Percentiles rank a stretch among this genome's conserved stretches.
Conservation (phyloP, 2,113 vertebrate genomes). For the Otolemur garnettii region DNA sequence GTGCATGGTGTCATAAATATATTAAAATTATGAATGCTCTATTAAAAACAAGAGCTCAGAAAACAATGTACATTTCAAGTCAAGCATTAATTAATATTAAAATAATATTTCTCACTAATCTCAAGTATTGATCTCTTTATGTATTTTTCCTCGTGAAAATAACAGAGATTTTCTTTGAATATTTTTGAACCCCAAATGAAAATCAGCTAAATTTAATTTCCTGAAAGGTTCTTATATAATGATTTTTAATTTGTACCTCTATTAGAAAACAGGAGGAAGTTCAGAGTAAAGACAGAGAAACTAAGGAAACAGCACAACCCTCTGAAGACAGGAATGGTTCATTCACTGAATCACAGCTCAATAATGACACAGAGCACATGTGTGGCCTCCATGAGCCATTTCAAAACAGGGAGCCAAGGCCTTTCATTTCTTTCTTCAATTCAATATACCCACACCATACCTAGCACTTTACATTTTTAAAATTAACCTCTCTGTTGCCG, state of each 20-base stretch:
- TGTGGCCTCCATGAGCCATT: background rate
- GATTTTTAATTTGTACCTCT: background rate
- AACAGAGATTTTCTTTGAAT: background rate
- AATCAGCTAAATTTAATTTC: constrained; percentile 11
- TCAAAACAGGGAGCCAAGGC: background rate
- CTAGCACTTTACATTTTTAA: constrained; percentile 43
- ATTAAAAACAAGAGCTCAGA: constrained; percentile 20
- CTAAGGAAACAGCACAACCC: background rate
- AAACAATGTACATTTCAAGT: background rate
- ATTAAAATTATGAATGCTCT: background rate
- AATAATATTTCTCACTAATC: background rate
- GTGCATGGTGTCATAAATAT: background rate
- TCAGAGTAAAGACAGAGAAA: background rate
- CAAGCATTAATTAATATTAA: background rate
- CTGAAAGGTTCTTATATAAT: constrained; percentile 20
- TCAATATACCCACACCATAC: background rate
- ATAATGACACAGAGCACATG: background rate
- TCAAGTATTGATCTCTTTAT: background rate
- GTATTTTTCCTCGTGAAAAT: constrained; percentile 15
- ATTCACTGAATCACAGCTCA: background rate
- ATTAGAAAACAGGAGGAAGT: background rate
- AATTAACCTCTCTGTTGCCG: background rate
- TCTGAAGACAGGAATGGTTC: background rate
- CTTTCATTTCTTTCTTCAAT: background rate
- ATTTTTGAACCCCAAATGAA: background rate